Evolutionary conservation across 2,888 invertebrate genomes (phyloP).

Genomic region (Rotaria socialis): DNA sequence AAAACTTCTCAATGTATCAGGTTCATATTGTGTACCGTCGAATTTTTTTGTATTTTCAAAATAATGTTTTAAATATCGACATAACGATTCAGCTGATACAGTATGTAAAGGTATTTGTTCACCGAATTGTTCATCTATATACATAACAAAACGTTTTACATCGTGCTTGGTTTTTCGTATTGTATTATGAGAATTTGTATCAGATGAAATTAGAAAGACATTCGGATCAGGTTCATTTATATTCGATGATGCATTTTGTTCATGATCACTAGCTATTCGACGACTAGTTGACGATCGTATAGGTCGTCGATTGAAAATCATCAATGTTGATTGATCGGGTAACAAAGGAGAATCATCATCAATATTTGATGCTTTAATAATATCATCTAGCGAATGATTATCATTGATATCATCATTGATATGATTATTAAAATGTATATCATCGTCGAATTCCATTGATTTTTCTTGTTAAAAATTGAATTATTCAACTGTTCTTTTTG

Average conservation of each 20-base stretch:
- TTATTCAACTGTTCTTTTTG: not conserved
- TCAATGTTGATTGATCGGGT: not conserved
- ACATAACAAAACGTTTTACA: slow-evolving; percentile 37
- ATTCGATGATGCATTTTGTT: not conserved
- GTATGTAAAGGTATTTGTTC: slow-evolving; percentile 25
- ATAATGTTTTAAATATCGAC: slow-evolving; percentile 28
- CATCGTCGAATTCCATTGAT: not conserved
- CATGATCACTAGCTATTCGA: not conserved
- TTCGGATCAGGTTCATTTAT: not conserved
- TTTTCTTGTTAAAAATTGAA: not conserved
- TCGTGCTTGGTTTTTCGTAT: slow-evolving; percentile 32
- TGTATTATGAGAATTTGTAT: slow-evolving; percentile 33
- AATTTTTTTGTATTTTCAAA: slow-evolving; percentile 36
- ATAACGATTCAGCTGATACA: not conserved
- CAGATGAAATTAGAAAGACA: slow-evolving; percentile 8
- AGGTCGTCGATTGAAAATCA: not conserved
- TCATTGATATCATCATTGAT: not conserved
- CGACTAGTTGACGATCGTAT: not conserved
- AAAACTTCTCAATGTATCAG: slow-evolving; percentile 33
- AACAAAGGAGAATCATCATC: not conserved
- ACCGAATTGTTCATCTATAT: slow-evolving; percentile 35
- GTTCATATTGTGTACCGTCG: slow-evolving; percentile 32
- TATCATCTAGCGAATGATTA: not conserved
- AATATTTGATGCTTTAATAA: not conserved
- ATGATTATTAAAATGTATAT: not conserved